Conservation (phyloP, 2,888 invertebrate species). For the Epiblema foenella region DNA sequence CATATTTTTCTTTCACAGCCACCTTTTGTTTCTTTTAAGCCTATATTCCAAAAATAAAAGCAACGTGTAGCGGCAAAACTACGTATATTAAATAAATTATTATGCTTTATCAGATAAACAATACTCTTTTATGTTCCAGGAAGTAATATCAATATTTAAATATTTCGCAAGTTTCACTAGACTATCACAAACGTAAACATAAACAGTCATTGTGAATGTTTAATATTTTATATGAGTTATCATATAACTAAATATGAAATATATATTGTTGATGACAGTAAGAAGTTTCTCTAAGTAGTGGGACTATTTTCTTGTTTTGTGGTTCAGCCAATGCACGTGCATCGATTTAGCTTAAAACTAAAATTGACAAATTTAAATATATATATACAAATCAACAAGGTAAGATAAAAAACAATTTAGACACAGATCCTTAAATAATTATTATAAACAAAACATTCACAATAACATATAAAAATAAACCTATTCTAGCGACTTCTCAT, state of each 20-base stretch:
- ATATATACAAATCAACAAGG: constrained; percentile 26
- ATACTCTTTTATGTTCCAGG: constrained; percentile 6
- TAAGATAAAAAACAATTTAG: constrained; percentile 24
- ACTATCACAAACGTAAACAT: constrained; percentile 46
- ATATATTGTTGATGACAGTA: neutral
- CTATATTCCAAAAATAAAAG: constrained; percentile 3
- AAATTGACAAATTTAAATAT: constrained; percentile 8
- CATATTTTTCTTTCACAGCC: constrained; percentile 4
- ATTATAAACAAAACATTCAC: constrained; percentile 41
- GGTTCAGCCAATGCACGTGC: constrained; percentile 3
- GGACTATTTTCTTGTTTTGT: neutral
- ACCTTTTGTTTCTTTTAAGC: neutral
- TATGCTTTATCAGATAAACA: constrained; percentile 18
- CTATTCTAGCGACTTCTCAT: constrained; percentile 43
- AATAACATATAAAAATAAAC: constrained; percentile 42
- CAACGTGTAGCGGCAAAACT: constrained; percentile 5
- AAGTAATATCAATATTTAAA: constrained; percentile 16
- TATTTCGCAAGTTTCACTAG: constrained; percentile 46
- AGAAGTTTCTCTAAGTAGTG: neutral
- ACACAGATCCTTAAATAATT: constrained; percentile 6
- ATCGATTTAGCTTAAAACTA: constrained; percentile 23
- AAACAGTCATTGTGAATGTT: constrained; percentile 54
- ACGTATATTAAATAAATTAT: constrained; percentile 25
- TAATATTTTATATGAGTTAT: constrained; percentile 6
- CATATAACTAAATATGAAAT: neutral